phyloP scores from a whole-genome alignment of 1,140 invertebrate species.

The Stegodyphus mimosarum region DNA sequence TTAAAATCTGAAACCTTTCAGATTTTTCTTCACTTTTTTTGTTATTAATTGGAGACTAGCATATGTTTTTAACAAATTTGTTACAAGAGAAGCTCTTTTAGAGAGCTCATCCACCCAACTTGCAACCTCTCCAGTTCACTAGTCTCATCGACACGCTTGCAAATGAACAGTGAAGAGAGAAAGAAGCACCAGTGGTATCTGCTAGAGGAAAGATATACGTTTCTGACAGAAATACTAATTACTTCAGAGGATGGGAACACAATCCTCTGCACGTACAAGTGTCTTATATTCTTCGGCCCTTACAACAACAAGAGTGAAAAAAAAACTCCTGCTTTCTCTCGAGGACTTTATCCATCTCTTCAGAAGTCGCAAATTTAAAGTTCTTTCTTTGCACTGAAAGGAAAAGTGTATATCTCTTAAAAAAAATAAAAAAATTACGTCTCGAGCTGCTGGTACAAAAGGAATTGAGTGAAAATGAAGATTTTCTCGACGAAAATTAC shows the following conservation, averaged over 20 bases:
- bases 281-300: background rate
- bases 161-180: background rate
- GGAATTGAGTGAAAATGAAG: constrained; percentile 55
- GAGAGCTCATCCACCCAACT: too few species aligned
- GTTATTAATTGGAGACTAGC: too few species aligned
- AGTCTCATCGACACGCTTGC: background rate
- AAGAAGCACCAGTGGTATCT: background rate
- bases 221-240: constrained; percentile 47
- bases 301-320: background rate
- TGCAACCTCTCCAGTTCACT: too few species aligned
- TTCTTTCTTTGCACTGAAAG: constrained; percentile 9
- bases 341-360: background rate
- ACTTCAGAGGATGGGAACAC: background rate
- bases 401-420: background rate
- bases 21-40: too few species aligned
- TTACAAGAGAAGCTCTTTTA: too few species aligned
- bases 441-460: constrained; percentile 19
- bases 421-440: constrained; percentile 36
- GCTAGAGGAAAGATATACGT: background rate
- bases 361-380: constrained; percentile 25
- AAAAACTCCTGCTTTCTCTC: constrained; percentile 5
- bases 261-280: background rate
- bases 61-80: too few species aligned
- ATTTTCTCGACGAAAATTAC: constrained; percentile 57
- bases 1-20: too few species aligned